These are phyloP conservation scores for Charanyca ferruginea DNA, from an alignment of 2,888 invertebrate species.

Conservation along the genomic window DNA sequence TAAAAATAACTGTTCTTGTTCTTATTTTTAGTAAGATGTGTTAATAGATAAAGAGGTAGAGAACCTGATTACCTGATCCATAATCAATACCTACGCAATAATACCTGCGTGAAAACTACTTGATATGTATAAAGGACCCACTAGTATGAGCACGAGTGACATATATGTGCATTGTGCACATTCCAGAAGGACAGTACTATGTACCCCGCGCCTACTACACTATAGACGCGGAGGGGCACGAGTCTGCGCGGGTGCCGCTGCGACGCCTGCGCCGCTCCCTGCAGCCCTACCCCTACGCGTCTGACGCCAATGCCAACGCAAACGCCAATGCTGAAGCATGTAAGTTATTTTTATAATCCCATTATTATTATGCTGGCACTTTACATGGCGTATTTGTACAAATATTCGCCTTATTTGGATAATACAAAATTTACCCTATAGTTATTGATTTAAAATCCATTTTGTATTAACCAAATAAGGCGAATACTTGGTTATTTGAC, in stretches of 20 bases:
- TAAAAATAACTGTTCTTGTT: too few species aligned
- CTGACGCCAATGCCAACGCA: constrained; percentile 65
- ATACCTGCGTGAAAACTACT: background rate
- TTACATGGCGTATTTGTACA: too few species aligned
- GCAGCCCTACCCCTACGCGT: constrained; percentile 73
- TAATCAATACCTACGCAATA: background rate
- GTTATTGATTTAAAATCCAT: too few species aligned
- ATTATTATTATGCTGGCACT: background rate
- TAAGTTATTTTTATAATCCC: constrained; percentile 65
- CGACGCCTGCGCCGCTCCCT: constrained; percentile 83
- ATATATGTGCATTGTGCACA: constrained; percentile 62
- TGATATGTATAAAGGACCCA: constrained; percentile 29
- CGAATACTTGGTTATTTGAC: too few species aligned
- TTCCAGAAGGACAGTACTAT: constrained; percentile 91
- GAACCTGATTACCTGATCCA: background rate
- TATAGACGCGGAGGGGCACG: constrained; percentile 90
- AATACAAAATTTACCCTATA: too few species aligned
- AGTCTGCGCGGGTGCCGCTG: constrained; percentile 87
- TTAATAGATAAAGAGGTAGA: background rate
- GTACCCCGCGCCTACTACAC: constrained; percentile 91
- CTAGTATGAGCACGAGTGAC: constrained; percentile 58
- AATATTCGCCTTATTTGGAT: too few species aligned
- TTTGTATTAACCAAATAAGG: too few species aligned
- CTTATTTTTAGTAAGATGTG: background rate
- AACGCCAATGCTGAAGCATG: constrained; percentile 66